These are phyloP conservation scores for Lycodopsis pacificus DNA, from an alignment of 2,797 vertebrate species.

Conservation along the genomic window DNA sequence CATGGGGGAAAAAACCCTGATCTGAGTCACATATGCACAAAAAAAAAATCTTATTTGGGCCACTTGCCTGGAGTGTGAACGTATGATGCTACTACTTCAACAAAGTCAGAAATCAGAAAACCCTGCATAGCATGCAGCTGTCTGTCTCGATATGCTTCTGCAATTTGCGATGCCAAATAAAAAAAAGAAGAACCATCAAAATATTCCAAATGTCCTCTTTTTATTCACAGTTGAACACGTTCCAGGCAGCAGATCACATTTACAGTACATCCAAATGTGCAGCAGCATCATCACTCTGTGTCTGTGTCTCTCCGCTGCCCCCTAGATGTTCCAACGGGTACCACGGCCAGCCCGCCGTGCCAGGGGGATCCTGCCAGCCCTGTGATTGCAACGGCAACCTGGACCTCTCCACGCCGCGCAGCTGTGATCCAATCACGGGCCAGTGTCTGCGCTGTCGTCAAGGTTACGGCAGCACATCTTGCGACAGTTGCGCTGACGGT, in stretches of 20 bases:
- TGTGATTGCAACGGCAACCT: conserved; percentile 94
- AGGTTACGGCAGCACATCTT: conserved; percentile 89
- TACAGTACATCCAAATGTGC: neutral
- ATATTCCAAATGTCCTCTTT: neutral
- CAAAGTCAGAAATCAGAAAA: too few relatives aligned
- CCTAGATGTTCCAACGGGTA: conserved; percentile 93
- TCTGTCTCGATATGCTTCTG: neutral
- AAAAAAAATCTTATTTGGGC: neutral
- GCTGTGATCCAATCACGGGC: conserved; percentile 94
- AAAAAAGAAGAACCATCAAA: neutral
- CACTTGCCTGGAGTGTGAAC: neutral
- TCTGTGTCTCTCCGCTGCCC: conserved; percentile 40
- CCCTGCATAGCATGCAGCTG: neutral
- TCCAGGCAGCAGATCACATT: neutral
- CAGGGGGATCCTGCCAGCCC: conserved; percentile 90
- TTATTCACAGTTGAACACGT: neutral
- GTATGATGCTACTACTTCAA: too few relatives aligned
- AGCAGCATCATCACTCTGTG: neutral
- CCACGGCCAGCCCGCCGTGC: conserved; percentile 88
- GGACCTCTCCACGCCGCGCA: conserved; percentile 88
- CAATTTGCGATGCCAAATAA: neutral
- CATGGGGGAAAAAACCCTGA: too few relatives aligned
- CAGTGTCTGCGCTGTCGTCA: conserved; percentile 92
- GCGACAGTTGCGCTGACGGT: conserved; percentile 90
- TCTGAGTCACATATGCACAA: neutral